phyloP scores from a whole-genome alignment of 2,797 vertebrate species.

The Myripristis murdjan region DNA sequence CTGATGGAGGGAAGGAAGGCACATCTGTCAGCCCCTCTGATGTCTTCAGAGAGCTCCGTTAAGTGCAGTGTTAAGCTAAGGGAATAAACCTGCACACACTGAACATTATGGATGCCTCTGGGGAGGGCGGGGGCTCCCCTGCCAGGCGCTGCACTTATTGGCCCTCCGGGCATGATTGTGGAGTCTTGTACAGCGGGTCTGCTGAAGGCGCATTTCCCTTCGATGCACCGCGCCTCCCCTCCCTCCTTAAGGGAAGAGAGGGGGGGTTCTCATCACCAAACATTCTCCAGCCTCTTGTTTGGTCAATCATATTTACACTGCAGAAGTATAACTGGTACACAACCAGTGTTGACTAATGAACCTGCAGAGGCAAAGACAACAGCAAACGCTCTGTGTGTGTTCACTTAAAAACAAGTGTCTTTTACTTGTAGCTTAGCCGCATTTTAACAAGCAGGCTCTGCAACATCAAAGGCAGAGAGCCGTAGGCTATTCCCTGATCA shows the following conservation, averaged over 20 bases:
- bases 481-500: constrained; percentile 41
- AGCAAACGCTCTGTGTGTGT: constrained; percentile 11
- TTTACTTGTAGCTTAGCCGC: constrained; percentile 42
- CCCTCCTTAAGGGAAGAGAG: neutral
- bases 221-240: neutral
- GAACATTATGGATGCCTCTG: neutral
- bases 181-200: neutral
- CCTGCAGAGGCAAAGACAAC: neutral
- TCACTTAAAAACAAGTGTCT: constrained; percentile 39
- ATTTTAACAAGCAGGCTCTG: constrained; percentile 45
- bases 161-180: neutral
- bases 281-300: constrained; percentile 1
- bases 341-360: constrained; percentile 10
- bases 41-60: constrained; percentile 7
- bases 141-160: neutral
- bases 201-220: neutral
- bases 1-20: neutral
- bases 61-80: constrained; percentile 15
- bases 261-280: neutral
- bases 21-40: constrained; percentile 4
- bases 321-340: neutral
- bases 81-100: neutral
- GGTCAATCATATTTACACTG: constrained; percentile 7
- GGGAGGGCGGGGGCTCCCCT: neutral
- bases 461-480: constrained; percentile 46